These are phyloP conservation scores for Champsocephalus gunnari DNA, from an alignment of 2,797 vertebrate species.

Conservation along the genomic window DNA sequence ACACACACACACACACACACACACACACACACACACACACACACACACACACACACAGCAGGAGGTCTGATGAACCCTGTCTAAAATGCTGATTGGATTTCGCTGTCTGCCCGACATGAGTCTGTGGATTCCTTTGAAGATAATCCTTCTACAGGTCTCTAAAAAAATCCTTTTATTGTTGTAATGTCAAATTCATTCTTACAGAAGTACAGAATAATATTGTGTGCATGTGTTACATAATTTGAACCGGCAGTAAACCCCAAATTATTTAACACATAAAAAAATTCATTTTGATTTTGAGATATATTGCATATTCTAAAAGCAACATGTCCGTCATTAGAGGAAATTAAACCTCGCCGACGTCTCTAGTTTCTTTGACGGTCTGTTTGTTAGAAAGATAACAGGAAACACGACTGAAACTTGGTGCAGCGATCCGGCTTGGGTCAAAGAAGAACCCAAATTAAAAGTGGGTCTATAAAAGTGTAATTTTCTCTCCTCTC, in stretches of 20 bases:
- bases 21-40: too few species aligned
- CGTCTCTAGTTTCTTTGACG: too few species aligned
- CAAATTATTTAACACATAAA: not conserved
- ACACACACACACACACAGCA: not conserved
- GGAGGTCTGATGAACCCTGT: slow-evolving; percentile 37
- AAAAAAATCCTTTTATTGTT: slow-evolving; percentile 15
- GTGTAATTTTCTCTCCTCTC: not conserved
- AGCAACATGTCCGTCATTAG: not conserved
- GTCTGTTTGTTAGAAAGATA: too few species aligned
- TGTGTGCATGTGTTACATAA: slow-evolving; percentile 2
- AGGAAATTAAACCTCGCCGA: not conserved
- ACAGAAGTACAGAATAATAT: slow-evolving; percentile 9
- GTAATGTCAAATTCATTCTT: not conserved
- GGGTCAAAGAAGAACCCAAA: too few species aligned
- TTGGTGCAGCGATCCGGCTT: too few species aligned
- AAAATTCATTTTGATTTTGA: not conserved
- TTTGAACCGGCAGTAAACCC: not conserved
- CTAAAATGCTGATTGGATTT: slow-evolving; percentile 39
- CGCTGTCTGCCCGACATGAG: not conserved
- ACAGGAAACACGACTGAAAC: too few species aligned
- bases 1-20: too few species aligned
- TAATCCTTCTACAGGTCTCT: slow-evolving; percentile 17
- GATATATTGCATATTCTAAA: not conserved
- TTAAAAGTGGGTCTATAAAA: too few species aligned
- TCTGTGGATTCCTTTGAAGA: slow-evolving; percentile 30